Conservation (phyloP, 30 jellyfish, hydroid and myxozoan genomes). For the Clytia hemisphaerica region DNA sequence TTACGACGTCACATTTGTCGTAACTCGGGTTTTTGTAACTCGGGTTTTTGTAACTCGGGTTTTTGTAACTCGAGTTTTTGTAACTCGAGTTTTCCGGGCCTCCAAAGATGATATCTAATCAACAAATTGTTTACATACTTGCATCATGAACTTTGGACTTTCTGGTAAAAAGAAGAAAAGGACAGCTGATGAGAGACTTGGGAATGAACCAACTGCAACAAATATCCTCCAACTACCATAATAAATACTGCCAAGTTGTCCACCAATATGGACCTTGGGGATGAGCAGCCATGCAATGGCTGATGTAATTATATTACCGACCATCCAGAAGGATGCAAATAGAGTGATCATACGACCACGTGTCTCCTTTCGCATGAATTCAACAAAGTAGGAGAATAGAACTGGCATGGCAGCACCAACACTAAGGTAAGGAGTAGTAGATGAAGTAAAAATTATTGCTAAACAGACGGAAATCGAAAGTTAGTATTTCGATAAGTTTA, state of each 20-base stretch:
- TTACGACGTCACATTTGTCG: too few relatives aligned
- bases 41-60: too few relatives aligned
- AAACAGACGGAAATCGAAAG: too few relatives aligned
- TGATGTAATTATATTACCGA: conserved; percentile 80
- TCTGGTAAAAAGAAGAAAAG: conserved; percentile 72
- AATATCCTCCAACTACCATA: conserved; percentile 94
- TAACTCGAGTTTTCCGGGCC: too few relatives aligned
- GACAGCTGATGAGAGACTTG: conserved; percentile 81
- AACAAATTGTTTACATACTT: too few relatives aligned
- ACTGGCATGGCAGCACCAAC: conserved; percentile 99
- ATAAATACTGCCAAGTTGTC: conserved; percentile 44
- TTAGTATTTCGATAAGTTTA: too few relatives aligned
- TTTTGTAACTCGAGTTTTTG: too few relatives aligned
- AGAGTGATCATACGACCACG: conserved; percentile 90
- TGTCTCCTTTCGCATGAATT: conserved; percentile 51
- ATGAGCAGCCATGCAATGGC: conserved; percentile 81
- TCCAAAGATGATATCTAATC: too few relatives aligned
- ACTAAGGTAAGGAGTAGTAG: conserved; percentile 34
- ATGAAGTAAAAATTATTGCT: too few relatives aligned
- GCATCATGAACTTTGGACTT: conserved; percentile 84
- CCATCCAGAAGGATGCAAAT: conserved; percentile 86
- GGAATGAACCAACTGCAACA: conserved; percentile 85
- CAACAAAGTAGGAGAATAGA: conserved; percentile 73
- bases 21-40: too few relatives aligned
- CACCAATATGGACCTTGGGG: conserved; percentile 71